Percentiles rank a stretch among this genome's conserved stretches.
Evolutionary conservation across 2,113 vertebrate genomes (phyloP).

Genomic region (Salvator merianae): DNA sequence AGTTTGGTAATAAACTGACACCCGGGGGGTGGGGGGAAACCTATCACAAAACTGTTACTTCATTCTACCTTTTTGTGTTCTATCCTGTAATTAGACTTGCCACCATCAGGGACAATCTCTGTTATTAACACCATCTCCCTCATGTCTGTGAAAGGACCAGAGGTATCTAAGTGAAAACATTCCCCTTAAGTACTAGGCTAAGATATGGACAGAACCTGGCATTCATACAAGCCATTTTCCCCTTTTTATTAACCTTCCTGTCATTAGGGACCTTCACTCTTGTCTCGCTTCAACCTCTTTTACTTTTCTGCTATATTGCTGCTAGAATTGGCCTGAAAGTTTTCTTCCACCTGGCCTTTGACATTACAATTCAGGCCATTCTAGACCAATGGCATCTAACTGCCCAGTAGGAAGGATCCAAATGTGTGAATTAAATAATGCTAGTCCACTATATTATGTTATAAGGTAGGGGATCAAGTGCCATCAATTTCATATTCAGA

Average conservation of each 20-base stretch:
- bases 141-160: conserved; percentile 60
- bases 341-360: conserved; percentile 26
- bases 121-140: conserved; percentile 65
- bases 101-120: conserved; percentile 63
- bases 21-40: conserved; percentile 42
- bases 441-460: conserved; percentile 39
- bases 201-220: conserved; percentile 40
- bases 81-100: conserved; percentile 73
- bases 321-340: conserved; percentile 34
- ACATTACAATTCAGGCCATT: conserved; percentile 22
- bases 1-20: conserved; percentile 70
- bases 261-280: conserved; percentile 52
- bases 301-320: conserved; percentile 49
- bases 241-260: conserved; percentile 57
- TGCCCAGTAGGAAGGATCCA: conserved; percentile 31
- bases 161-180: conserved; percentile 56
- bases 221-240: conserved; percentile 46
- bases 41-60: conserved; percentile 65
- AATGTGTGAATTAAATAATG: conserved; percentile 11
- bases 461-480: neutral
- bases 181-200: conserved; percentile 22
- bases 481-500: conserved; percentile 39
- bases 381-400: neutral
- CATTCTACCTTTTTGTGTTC: conserved; percentile 41
- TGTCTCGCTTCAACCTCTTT: conserved; percentile 57